Conservation (phyloP, 2,113 vertebrate species). For the Aldabrachelys gigantea region DNA sequence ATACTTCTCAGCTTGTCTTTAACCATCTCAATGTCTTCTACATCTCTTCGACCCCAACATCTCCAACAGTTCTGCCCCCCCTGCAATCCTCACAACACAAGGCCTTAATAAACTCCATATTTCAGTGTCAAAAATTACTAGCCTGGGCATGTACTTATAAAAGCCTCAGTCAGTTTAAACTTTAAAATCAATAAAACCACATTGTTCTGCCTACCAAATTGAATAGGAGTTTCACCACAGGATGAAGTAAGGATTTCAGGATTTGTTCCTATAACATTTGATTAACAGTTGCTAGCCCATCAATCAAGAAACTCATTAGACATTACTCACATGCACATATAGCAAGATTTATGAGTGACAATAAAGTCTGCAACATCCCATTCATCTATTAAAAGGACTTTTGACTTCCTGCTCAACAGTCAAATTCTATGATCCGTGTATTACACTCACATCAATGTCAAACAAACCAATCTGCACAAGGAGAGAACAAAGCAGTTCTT, state of each 20-base stretch:
- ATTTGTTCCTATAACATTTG: constrained; percentile 28
- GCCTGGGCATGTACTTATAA: rapidly evolving
- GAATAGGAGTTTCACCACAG: neutral
- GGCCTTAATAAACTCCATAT: neutral
- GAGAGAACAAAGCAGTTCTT: neutral
- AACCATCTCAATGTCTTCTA: rapidly evolving
- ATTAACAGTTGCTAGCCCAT: constrained; percentile 38
- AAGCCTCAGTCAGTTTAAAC: neutral
- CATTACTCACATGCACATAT: constrained; percentile 23
- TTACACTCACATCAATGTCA: neutral
- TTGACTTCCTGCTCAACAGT: neutral
- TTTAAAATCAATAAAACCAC: neutral
- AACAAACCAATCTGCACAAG: neutral
- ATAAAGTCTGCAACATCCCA: constrained; percentile 41
- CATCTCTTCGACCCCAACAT: neutral
- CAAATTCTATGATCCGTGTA: neutral
- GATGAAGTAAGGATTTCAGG: neutral
- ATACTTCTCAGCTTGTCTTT: neutral
- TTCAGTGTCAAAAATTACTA: neutral
- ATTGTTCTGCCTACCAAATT: neutral
- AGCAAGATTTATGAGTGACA: constrained; percentile 49
- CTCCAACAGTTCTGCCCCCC: neutral
- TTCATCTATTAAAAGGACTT: constrained; percentile 34
- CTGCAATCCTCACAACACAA: rapidly evolving
- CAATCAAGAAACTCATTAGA: constrained; percentile 43